Conservation (phyloP, 2,797 vertebrate species). For the Anniella stebbinsi region DNA sequence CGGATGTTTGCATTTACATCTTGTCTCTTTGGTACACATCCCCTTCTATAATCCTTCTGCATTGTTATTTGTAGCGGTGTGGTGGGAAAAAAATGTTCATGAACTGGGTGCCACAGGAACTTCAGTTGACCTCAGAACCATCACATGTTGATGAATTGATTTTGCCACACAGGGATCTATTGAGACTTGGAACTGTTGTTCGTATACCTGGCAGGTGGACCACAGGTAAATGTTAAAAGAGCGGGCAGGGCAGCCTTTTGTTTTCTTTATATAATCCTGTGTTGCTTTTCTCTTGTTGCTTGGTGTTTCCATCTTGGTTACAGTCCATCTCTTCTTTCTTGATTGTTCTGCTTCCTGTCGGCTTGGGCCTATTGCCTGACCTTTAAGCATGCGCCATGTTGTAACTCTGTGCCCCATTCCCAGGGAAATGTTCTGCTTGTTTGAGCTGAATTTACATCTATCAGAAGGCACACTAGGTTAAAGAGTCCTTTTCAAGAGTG, state of each 20-base stretch:
- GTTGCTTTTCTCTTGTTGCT: constrained; percentile 66
- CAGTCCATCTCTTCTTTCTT: constrained; percentile 56
- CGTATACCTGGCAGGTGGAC: constrained; percentile 56
- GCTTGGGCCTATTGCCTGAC: constrained; percentile 54
- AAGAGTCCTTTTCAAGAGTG: constrained; percentile 22
- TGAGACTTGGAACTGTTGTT: background rate
- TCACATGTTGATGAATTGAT: rapidly evolving
- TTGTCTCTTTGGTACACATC: rapidly evolving
- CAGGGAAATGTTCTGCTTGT: constrained; percentile 32
- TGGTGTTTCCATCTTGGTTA: constrained; percentile 71
- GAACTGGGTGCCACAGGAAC: background rate
- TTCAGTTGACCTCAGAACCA: background rate
- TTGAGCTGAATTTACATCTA: constrained; percentile 8
- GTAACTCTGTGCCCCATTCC: constrained; percentile 33
- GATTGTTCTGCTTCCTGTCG: constrained; percentile 68
- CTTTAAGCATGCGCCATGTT: constrained; percentile 33
- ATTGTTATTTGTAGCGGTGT: background rate
- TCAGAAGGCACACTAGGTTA: constrained; percentile 26
- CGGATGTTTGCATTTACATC: background rate
- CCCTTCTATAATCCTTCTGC: background rate
- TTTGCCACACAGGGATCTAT: constrained; percentile 12
- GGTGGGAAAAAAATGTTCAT: background rate
- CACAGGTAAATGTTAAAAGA: constrained; percentile 57
- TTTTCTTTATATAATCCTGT: constrained; percentile 61
- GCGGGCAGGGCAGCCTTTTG: constrained; percentile 4